phyloP scores from a whole-genome alignment of 1,140 invertebrate species.

The Colletes latitarsis region DNA sequence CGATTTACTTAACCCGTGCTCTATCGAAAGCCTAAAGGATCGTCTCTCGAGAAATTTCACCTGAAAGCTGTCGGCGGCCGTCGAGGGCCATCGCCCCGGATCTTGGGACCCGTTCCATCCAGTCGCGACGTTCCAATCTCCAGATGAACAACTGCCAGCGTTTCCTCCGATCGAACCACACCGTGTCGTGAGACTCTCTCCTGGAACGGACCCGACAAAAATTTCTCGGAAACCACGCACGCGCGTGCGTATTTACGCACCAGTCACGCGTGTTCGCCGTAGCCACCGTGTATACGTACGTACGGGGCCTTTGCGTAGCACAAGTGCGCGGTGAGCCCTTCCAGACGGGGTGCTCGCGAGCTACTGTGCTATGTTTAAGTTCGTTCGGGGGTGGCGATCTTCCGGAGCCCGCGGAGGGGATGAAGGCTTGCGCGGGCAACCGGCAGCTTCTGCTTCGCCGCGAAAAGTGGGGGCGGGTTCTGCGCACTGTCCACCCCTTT shows the following conservation, averaged over 20 bases:
- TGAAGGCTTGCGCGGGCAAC: conserved; percentile 73
- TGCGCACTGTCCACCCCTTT: conserved; percentile 80
- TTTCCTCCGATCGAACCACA: conserved; percentile 17
- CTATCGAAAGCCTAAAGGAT: conserved; percentile 48
- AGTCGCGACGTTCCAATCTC: conserved; percentile 41
- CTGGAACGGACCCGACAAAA: conserved; percentile 1
- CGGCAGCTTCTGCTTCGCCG: conserved; percentile 70
- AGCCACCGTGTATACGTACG: conserved; percentile 12
- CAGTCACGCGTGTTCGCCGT: conserved; percentile 49
- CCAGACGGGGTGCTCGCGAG: conserved; percentile 75
- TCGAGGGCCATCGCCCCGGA: conserved; percentile 46
- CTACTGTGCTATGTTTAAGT: conserved; percentile 80
- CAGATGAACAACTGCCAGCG: conserved; percentile 1
- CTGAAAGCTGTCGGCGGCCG: conserved; percentile 40
- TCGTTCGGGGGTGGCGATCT: conserved; percentile 72
- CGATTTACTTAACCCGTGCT: conserved; percentile 43
- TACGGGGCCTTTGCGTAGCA: conserved; percentile 26
- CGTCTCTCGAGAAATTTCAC: conserved; percentile 57
- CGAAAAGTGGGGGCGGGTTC: conserved; percentile 80
- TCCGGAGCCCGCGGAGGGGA: conserved; percentile 69
- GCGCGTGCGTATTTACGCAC: conserved; percentile 51
- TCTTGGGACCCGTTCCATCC: conserved; percentile 49
- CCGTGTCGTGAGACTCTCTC: not conserved
- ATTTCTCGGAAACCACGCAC: conserved; percentile 51
- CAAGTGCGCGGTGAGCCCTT: conserved; percentile 70